Evolutionary conservation across 2,797 vertebrate species (phyloP), one percentile per base, ranked within the genome.

Genomic region (Holocentrus rufus): DNA sequence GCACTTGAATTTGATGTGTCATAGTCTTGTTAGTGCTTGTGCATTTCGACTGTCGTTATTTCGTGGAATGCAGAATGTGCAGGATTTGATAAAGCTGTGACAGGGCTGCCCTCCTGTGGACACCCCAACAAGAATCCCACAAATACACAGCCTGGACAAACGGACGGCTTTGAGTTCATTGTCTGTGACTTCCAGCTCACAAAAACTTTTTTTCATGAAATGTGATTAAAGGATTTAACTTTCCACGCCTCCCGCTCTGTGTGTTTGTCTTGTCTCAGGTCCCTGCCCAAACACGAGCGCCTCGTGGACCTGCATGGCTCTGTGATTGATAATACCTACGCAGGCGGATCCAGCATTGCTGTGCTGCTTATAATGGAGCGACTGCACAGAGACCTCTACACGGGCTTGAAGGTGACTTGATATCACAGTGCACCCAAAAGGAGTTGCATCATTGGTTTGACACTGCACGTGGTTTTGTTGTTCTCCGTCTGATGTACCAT

Each of bases 321-420:
- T 0, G 97, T 99, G 64, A 99, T 99, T 1, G 98, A 99, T 82
- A 95, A 99, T 81, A 95, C 89, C 55, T 99, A 99, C 0, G 95
- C 91, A 0, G 95, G 89, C 0, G 98, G 98, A 80, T 96, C 97
- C 81, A 98, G 95, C 90, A 96, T 98, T 0, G 96, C 98, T 0
- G 98, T 99, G 77, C 91, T 99, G 73, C 94, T 99, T 11, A 98
- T 99, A 62, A 99, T 99, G 96, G 97, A 99, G 82, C 93, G 97
- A 44, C 89, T 99, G n/a, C 96, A 98, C 89, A 92, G 97, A 87
- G 98, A 99, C 85, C 96, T 99, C 74, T 99, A 99, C 80, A 96
- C 96, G 0, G 98, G 97, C 20, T 87, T 99, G 22, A 98, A 98
- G 97, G 98, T 99, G 76, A 72, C 30, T 10, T 27, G 7, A 52